Evolutionary conservation across 2,888 invertebrate species (phyloP).

Genomic region (Idaea aversata): DNA sequence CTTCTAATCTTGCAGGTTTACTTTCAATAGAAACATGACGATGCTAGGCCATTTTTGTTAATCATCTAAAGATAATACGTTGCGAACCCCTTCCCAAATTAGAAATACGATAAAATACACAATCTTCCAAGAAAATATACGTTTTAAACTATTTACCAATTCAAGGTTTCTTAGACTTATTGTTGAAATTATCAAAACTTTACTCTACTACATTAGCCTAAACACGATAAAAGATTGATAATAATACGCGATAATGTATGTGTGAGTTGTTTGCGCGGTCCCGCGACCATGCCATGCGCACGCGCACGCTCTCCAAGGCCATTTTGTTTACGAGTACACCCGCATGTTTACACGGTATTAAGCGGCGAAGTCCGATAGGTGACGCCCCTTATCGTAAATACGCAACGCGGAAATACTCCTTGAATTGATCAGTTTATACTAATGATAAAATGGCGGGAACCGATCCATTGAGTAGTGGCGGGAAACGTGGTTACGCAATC

Average conservation of each 20-base stretch:
- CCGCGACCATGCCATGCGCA: conserved; percentile 45
- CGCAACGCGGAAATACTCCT: conserved; percentile 36
- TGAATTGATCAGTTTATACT: conserved; percentile 50
- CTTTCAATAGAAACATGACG: too few species aligned
- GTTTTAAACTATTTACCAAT: conserved; percentile 26
- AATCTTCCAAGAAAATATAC: background rate
- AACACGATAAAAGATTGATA: conserved; percentile 60
- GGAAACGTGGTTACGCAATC: conserved; percentile 65
- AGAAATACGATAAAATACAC: background rate
- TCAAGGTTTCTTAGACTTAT: conserved; percentile 33
- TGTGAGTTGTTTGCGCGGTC: conserved; percentile 53
- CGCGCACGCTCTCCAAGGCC: conserved; percentile 68
- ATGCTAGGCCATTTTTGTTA: too few species aligned
- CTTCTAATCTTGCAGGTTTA: too few species aligned
- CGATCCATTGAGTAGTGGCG: conserved; percentile 72
- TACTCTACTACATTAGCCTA: conserved; percentile 38
- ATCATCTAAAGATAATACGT: too few species aligned
- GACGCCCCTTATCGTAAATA: conserved; percentile 33
- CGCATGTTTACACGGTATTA: conserved; percentile 64
- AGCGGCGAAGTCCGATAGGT: conserved; percentile 43
- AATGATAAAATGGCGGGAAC: conserved; percentile 69
- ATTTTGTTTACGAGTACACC: conserved; percentile 70
- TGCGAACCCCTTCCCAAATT: too few species aligned
- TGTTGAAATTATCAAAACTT: conserved; percentile 23
- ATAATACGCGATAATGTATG: conserved; percentile 47